Base-by-base conservation (phyloP, 2,797 vertebrate genomes). In the Poecilia picta region DNA sequence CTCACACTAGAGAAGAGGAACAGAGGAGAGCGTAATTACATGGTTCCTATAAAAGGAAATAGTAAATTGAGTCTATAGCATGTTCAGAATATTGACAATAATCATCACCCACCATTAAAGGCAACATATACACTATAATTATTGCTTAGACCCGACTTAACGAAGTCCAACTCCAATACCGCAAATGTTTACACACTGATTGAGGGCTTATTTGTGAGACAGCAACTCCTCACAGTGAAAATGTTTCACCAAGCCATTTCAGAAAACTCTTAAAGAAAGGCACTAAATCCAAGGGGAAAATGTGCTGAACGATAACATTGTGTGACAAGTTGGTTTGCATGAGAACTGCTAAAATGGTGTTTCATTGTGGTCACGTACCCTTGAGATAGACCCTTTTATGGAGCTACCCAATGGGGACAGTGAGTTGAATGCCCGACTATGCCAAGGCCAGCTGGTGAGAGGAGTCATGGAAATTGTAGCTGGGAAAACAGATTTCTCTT, bases 241-340 rank as follows among this genome's bases (percentile, higher is more conserved):
- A 83, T 62, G 59, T 72, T 83, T 77, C 71, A 43, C 18, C 76
- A 62, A 80, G 73, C 31, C 83, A 47, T 76, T 76, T 72, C 16
- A 28, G 68, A 70, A 75, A 70, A 36, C 41, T 1, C 68, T 73
- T 81, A 0, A 23, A 72, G 55, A 84, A 85, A 89, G 77, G 47
- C 53, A 72, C 72, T 75, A 45, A 11, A 76, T 85, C 89, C n/a
- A 4, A 28, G 28, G 89, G 91, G 89, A 89, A 89, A 91, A 92
- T 83, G 85, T 84, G 77, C 72, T 13, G 15, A 83, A 87, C 18
- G 89, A 91, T 91, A 93, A 90, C 88, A 93, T 83, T 89, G 87
- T 92, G 78, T 85, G 87, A 80, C 51, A 74, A 31, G 77, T 74
- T 84, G 81, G 82, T 88, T 84, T 84, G 88, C 88, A 89, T 83